Evolutionary conservation across 2,113 vertebrate species (phyloP).

Genomic region (Mirounga angustirostris): DNA sequence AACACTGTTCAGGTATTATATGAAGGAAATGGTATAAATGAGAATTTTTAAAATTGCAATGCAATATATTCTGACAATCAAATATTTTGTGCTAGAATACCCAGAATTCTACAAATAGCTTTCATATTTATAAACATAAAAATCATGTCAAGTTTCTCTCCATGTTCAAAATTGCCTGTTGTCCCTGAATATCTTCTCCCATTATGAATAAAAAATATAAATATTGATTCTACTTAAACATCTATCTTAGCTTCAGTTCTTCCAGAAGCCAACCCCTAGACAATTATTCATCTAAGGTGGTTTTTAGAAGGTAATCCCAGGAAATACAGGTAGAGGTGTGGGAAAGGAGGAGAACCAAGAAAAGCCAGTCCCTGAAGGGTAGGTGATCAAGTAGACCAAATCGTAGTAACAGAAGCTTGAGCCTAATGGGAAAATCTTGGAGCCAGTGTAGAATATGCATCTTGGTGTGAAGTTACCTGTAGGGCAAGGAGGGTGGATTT

Average conservation of each 20-base stretch:
- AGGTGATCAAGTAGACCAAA: not conserved
- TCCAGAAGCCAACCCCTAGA: not conserved
- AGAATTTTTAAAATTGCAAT: not conserved
- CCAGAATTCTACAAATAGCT: not conserved
- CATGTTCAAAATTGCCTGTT: not conserved
- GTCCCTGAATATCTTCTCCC: not conserved
- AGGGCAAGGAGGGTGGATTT: not conserved
- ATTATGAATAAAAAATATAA: not conserved
- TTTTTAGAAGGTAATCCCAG: not conserved
- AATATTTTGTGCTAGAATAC: not conserved
- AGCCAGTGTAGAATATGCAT: not conserved
- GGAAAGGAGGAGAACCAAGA: not conserved
- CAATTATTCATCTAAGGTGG: not conserved
- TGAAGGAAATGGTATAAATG: not conserved
- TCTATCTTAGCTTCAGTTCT: not conserved
- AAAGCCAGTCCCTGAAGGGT: not conserved
- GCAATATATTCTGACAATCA: not conserved
- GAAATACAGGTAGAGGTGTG: not conserved
- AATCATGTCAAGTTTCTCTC: not conserved
- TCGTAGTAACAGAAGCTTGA: not conserved
- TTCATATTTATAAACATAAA: not conserved
- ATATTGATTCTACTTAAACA: not conserved
- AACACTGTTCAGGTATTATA: not conserved
- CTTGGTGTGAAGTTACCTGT: not conserved
- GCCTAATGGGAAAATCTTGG: not conserved